Conservation (phyloP, 2,888 invertebrate species). For the Sesia bembeciformis region DNA sequence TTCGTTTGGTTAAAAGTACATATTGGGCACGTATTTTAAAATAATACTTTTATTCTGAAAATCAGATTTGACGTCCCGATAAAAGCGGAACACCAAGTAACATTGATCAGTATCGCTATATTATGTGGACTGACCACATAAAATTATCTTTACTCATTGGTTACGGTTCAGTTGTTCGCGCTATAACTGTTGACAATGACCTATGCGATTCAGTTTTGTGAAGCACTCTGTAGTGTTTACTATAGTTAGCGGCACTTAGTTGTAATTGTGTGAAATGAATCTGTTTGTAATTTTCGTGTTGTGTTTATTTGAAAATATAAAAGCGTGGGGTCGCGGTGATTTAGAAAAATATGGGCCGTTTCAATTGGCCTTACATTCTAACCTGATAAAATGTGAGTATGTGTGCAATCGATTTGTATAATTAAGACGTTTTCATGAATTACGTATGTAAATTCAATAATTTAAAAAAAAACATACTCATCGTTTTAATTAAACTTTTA, state of each 20-base stretch:
- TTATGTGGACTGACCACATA: background rate
- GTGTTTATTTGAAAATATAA: slow-evolving; percentile 1
- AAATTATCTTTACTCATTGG: background rate
- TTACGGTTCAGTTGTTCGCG: background rate
- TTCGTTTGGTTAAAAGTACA: too few relatives aligned
- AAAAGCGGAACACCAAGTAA: too few relatives aligned
- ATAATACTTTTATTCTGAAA: too few relatives aligned
- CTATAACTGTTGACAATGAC: background rate
- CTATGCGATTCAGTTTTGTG: background rate
- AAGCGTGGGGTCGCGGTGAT: slow-evolving; percentile 31
- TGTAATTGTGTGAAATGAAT: background rate
- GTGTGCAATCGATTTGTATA: background rate
- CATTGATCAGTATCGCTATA: background rate
- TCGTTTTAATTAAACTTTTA: background rate
- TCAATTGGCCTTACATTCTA: slow-evolving; percentile 37
- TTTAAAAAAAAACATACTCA: background rate
- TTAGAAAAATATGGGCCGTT: slow-evolving; percentile 57
- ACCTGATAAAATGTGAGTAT: slow-evolving; percentile 53
- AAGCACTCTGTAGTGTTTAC: background rate
- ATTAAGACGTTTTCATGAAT: background rate
- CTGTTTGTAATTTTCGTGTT: background rate
- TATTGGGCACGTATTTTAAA: too few relatives aligned
- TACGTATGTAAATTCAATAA: background rate
- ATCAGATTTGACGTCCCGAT: too few relatives aligned
- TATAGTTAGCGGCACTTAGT: background rate